These are phyloP conservation scores for Dynastes tityus DNA, from an alignment of 2,888 invertebrate genomes.

Conservation along the genomic window DNA sequence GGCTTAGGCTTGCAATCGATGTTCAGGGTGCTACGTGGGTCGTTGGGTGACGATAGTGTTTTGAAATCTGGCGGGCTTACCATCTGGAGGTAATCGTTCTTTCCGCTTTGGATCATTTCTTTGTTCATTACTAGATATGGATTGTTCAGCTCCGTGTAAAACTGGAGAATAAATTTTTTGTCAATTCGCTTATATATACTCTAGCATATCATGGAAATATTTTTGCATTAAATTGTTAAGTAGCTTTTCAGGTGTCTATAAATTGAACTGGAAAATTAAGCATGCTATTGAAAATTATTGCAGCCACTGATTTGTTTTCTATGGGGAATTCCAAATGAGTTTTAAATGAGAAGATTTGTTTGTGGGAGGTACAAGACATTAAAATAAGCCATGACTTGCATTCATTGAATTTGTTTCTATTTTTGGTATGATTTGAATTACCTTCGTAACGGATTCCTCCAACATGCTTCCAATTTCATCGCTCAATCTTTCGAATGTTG, in stretches of 20 bases:
- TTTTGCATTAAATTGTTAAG: no score
- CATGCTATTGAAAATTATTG: no score
- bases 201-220: no score
- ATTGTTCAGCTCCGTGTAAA: slow-evolving; percentile 89
- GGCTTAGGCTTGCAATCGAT: slow-evolving; percentile 78
- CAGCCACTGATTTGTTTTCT: no score
- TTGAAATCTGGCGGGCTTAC: slow-evolving; percentile 85
- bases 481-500: slow-evolving; percentile 85
- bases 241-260: no score
- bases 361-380: no score
- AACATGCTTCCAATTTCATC: slow-evolving; percentile 84
- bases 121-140: slow-evolving; percentile 83
- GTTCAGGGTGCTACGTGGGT: slow-evolving; percentile 67
- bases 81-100: slow-evolving; percentile 84
- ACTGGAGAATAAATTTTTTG: slow-evolving; percentile 73
- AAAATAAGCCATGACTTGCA: no score
- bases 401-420: no score
- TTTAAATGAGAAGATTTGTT: background rate
- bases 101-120: slow-evolving; percentile 72
- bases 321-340: no score
- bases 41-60: slow-evolving; percentile 75
- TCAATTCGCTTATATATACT: no score
- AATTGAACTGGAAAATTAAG: no score
- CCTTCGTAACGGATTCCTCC: slow-evolving; percentile 84
- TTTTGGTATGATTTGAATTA: slow-evolving; percentile 66